Percentiles rank a stretch among this genome's conserved stretches.
Conservation (phyloP, 2,113 vertebrate genomes). For the Phyllostomus discolor region DNA sequence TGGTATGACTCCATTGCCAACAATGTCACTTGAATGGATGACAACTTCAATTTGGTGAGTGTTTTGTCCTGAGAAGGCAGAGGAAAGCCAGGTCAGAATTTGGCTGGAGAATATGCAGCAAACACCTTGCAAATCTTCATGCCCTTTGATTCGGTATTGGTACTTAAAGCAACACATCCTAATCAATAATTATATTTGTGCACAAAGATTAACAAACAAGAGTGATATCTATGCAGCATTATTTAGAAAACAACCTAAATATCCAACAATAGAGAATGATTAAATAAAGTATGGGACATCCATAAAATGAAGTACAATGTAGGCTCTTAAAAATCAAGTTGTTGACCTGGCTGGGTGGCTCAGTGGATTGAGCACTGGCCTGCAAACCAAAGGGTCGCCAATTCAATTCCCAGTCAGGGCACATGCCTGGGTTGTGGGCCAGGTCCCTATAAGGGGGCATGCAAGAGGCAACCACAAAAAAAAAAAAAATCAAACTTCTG, state of each 20-base stretch:
- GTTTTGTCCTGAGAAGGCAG: neutral
- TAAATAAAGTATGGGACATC: slow-evolving; percentile 20
- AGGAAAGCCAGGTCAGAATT: slow-evolving; percentile 17
- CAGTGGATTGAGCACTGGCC: no score
- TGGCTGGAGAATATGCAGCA: neutral
- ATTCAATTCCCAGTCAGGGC: neutral
- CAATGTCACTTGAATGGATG: neutral
- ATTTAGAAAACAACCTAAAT: slow-evolving; percentile 25
- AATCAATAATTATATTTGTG: neutral
- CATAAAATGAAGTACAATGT: neutral
- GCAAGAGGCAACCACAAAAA: neutral
- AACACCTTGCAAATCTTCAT: neutral
- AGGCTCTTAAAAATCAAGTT: slow-evolving; percentile 28
- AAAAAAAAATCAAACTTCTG: neutral
- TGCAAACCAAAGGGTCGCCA: neutral
- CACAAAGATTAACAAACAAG: slow-evolving; percentile 5
- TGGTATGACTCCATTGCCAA: neutral
- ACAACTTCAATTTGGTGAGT: neutral
- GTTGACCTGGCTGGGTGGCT: no score
- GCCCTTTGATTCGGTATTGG: neutral
- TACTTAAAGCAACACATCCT: neutral
- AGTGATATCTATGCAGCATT: neutral
- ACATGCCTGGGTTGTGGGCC: neutral
- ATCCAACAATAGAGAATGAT: neutral
- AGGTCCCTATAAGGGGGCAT: neutral